Conservation (phyloP, 2,113 vertebrate genomes). For the Chamaetylas fuelleborni region DNA sequence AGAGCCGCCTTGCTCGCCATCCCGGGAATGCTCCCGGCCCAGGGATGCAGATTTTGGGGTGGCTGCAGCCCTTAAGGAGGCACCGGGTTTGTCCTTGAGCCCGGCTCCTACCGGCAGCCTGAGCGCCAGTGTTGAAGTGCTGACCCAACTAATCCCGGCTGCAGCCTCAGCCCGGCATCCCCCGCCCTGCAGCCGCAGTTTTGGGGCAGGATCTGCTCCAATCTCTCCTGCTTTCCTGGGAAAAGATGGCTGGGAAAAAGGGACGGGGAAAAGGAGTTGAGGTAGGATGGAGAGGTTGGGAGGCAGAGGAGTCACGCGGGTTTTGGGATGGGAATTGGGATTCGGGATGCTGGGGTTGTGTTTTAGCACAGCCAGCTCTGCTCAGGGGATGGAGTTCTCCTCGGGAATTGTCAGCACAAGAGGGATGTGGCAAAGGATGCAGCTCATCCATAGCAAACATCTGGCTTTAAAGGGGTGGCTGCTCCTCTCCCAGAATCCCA, state of each 20-base stretch:
- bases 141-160: slow-evolving; percentile 2
- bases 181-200: accelerated
- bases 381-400: accelerated
- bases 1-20: not conserved
- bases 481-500: not conserved
- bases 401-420: accelerated
- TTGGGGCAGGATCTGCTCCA: not conserved
- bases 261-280: accelerated
- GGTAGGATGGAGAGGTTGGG: accelerated
- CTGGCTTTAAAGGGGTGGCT: accelerated
- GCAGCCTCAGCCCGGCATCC: not conserved
- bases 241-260: not conserved
- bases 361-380: not conserved
- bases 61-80: slow-evolving; percentile 25
- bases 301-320: accelerated
- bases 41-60: not conserved
- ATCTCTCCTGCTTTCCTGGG: not conserved
- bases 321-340: not conserved
- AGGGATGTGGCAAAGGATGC: not conserved
- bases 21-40: not conserved
- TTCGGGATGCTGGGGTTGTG: not conserved
- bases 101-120: not conserved
- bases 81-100: slow-evolving; percentile 21
- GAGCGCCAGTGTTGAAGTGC: not conserved
- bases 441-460: accelerated